Conservation (phyloP, 2,113 vertebrate species). For the Bombycilla garrulus region DNA sequence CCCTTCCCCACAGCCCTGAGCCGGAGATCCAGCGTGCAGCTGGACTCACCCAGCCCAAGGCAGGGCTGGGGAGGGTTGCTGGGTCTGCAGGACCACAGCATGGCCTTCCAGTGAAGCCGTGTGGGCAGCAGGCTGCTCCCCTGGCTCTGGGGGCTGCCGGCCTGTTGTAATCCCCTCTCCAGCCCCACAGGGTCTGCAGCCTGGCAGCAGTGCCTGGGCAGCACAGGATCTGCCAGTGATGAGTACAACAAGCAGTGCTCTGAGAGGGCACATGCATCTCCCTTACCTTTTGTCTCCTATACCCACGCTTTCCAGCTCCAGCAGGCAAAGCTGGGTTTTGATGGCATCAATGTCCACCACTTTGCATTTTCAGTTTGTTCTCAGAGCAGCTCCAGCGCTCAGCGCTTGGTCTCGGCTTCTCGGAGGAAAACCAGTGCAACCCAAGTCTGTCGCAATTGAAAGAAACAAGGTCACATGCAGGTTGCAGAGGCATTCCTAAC, state of each 20-base stretch:
- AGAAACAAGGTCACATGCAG: background rate
- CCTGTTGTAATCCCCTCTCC: background rate
- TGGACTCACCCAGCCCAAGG: background rate
- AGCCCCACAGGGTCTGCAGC: background rate
- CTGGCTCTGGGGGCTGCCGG: background rate
- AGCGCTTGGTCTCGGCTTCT: accelerated
- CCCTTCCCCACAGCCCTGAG: background rate
- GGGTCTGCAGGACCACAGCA: accelerated
- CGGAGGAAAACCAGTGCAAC: accelerated
- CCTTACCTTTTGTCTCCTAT: background rate
- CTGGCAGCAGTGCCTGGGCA: background rate
- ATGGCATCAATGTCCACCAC: accelerated
- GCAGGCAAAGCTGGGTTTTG: background rate
- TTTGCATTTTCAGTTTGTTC: background rate
- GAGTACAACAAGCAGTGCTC: background rate
- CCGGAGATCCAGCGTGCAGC: accelerated
- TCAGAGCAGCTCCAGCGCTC: background rate
- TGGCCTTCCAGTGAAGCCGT: background rate
- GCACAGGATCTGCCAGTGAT: accelerated
- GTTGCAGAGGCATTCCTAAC: background rate
- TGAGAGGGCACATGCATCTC: accelerated
- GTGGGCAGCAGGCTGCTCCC: accelerated
- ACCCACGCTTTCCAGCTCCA: background rate
- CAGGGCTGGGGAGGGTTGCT: background rate
- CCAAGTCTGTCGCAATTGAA: background rate